These are phyloP conservation scores for Venustaconcha ellipsiformis DNA, from an alignment of 1,140 invertebrate species.

Conservation along the genomic window DNA sequence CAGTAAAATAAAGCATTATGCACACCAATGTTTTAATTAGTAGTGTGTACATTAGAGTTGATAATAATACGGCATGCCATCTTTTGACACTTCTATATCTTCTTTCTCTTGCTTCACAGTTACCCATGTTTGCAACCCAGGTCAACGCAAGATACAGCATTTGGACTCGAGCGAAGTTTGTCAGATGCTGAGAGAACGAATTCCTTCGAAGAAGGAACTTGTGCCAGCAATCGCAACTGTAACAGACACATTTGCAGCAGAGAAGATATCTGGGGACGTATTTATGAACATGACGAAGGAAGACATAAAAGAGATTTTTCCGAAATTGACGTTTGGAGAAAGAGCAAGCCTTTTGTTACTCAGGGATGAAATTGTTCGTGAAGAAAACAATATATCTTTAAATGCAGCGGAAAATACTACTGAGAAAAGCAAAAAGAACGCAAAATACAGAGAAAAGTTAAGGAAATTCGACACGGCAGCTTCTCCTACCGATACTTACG, in stretches of 20 bases:
- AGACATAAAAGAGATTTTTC: conserved; percentile 29
- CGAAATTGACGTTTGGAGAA: conserved; percentile 27
- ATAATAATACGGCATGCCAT: too few relatives aligned
- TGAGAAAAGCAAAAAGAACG: conserved; percentile 4
- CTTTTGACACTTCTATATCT: too few relatives aligned
- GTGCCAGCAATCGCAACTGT: too few relatives aligned
- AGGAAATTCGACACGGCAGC: conserved; percentile 24
- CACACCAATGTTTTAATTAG: too few relatives aligned
- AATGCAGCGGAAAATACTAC: neutral
- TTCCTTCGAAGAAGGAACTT: too few relatives aligned
- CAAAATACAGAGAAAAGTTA: conserved; percentile 14
- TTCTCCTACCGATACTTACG: conserved; percentile 2
- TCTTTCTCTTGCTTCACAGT: too few relatives aligned
- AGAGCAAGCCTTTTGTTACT: conserved; percentile 21
- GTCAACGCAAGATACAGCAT: too few relatives aligned
- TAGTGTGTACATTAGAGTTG: too few relatives aligned
- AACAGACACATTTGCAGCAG: conserved; percentile 16
- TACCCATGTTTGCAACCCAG: too few relatives aligned
- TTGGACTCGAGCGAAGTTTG: too few relatives aligned
- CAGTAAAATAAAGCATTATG: too few relatives aligned
- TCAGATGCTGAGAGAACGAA: too few relatives aligned
- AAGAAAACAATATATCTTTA: neutral
- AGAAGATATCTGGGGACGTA: conserved; percentile 34
- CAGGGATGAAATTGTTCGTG: conserved; percentile 19
- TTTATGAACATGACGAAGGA: conserved; percentile 31